Conservation (phyloP, 2,888 invertebrate species). For the Sphecodes monilicornis region DNA sequence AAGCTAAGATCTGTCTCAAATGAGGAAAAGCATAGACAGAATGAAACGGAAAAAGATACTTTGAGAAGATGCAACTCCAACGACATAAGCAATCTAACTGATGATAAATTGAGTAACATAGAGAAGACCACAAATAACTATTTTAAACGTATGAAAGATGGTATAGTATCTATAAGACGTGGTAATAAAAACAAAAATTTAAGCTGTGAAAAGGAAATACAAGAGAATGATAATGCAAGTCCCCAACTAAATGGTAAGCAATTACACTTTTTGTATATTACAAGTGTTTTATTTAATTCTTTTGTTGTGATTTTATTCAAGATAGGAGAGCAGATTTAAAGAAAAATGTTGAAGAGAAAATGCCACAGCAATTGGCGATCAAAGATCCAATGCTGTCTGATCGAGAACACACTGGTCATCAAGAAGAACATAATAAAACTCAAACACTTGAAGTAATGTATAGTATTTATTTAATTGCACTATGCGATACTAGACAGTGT, state of each 20-base stretch:
- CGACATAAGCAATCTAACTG: not conserved
- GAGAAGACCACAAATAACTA: not conserved
- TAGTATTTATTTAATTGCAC: not conserved
- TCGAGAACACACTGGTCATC: not conserved
- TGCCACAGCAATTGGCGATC: not conserved
- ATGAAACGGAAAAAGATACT: not conserved
- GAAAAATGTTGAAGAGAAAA: not conserved
- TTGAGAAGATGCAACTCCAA: not conserved
- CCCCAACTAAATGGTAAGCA: slow-evolving; percentile 2
- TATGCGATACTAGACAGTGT: not conserved
- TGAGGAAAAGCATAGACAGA: not conserved
- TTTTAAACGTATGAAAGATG: not conserved
- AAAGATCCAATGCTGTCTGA: not conserved
- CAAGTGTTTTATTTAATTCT: not conserved
- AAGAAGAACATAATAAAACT: not conserved
- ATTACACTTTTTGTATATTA: not conserved
- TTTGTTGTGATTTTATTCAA: not conserved
- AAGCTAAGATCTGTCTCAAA: not conserved
- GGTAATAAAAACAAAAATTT: not conserved
- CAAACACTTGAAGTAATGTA: not conserved
- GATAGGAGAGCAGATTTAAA: not conserved
- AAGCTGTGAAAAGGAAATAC: not conserved
- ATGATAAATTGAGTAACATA: not conserved
- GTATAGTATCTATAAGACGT: slow-evolving; percentile 8
- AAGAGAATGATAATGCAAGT: no score